Percentiles rank a stretch among this genome's conserved stretches.
These are phyloP conservation scores for Theristicus caerulescens DNA, from an alignment of 2,113 vertebrate species.

Conservation along the genomic window DNA sequence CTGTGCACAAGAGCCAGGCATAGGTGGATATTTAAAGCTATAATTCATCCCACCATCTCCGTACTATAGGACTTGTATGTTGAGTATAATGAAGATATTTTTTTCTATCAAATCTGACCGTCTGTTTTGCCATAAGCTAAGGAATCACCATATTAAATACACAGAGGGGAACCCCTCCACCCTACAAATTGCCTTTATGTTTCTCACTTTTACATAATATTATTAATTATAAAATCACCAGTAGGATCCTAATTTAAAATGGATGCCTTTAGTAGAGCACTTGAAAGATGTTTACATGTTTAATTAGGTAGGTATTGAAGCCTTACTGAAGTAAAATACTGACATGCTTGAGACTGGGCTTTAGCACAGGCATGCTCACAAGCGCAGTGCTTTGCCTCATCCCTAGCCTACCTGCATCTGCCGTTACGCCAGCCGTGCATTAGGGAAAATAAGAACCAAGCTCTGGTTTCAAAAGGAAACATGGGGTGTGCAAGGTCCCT, in stretches of 20 bases:
- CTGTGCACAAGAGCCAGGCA: not conserved
- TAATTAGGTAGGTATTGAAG: not conserved
- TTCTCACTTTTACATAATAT: not conserved
- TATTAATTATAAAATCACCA: not conserved
- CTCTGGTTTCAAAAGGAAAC: not conserved
- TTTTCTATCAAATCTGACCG: not conserved
- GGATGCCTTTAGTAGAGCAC: not conserved
- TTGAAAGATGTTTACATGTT: not conserved
- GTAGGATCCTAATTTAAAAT: not conserved
- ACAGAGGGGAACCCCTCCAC: not conserved
- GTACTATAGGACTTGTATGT: not conserved
- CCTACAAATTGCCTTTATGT: not conserved
- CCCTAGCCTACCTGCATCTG: not conserved
- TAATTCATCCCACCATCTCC: constrained; percentile 6
- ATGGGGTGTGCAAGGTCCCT: not conserved
- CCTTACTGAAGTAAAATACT: not conserved
- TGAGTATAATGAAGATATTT: not conserved
- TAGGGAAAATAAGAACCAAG: not conserved
- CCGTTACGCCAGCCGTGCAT: fast-evolving
- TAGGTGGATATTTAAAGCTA: constrained; percentile 20
- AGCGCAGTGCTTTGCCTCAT: not conserved
- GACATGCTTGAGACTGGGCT: not conserved
- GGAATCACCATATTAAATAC: not conserved
- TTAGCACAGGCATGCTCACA: not conserved
- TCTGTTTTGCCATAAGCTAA: not conserved